phyloP scores from a whole-genome alignment of 1,140 invertebrate genomes.

The Caenorhabditis briggsae region DNA sequence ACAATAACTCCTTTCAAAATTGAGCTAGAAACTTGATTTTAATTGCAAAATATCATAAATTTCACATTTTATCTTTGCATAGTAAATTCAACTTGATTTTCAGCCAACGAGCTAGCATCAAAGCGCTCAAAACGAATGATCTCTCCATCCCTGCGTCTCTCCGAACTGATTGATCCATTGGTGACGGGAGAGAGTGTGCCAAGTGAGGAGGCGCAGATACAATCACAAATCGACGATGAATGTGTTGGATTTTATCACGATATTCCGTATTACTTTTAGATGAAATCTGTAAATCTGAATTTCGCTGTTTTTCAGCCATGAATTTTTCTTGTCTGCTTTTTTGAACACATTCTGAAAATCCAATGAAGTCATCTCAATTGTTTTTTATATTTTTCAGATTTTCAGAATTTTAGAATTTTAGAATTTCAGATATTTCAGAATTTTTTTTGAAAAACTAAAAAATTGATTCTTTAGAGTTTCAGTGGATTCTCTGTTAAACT shows the following conservation, averaged over 20 bases:
- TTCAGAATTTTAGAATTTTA: too few species aligned
- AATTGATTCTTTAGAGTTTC: too few species aligned
- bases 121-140: constrained; percentile 47
- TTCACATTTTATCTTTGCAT: too few species aligned
- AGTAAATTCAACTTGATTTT: not conserved
- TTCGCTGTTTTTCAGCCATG: not conserved
- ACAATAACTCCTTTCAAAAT: too few species aligned
- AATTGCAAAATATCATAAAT: too few species aligned
- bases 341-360: not conserved
- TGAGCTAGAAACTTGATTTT: too few species aligned
- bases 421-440: too few species aligned
- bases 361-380: constrained; percentile 42
- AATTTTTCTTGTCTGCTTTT: not conserved
- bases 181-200: constrained; percentile 32
- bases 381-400: not conserved
- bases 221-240: not conserved
- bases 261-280: constrained; percentile 42
- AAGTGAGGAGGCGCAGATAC: constrained; percentile 10
- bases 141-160: constrained; percentile 39
- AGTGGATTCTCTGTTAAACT: too few species aligned
- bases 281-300: not conserved
- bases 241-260: constrained; percentile 49
- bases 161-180: constrained; percentile 30
- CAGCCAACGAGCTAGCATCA: constrained; percentile 4
- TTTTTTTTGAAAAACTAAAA: too few species aligned